Base-by-base conservation (phyloP, 2,797 vertebrate genomes). In the Molossus alvarezi region DNA sequence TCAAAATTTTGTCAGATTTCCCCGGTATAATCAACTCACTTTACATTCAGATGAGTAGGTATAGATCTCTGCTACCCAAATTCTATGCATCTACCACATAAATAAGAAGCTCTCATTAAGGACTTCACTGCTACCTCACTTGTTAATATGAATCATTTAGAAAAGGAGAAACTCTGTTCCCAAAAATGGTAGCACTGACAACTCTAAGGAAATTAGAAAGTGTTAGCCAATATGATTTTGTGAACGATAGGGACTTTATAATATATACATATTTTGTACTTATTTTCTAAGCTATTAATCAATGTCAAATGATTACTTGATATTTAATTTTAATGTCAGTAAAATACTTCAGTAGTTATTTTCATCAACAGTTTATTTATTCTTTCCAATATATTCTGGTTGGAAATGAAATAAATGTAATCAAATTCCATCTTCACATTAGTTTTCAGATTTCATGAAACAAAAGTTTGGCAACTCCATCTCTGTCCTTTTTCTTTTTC, bases 331-430 rank as follows among this genome's bases (percentile, higher is more conserved):
- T 80, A 73, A 90, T 0, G 67, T 11, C 57, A 88, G 27, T 72
- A 33, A 89, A 92, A 95, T 92, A 17, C 13, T 64, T 77, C 37
- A 79, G 8, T 51, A 94, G 17, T 55, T 90, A 48, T 79, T 94
- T 93, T 88, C 0, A 57, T 57, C 15, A 84, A 67, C 0, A 53
- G 12, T 76, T 67, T 87, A 57, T 92, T 91, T 48, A 86, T 89
- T 77, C 17, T 71, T 92, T 88, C 2, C 1, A 37, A 60, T 77
- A 81, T 18, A 89, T 84, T 72, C 53, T 91, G n/a, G 5, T 71
- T 79, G 41, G 57, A 89, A 90, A 85, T 73, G 6, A 79, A 82
- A 91, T 67, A 73, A 72, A 53, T 37, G 53, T 41, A 58, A 73
- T 75, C 14, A 84, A 67, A 73, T 65, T 84, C 8, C 62, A 67